Evolutionary conservation across 1,140 invertebrate genomes (phyloP), one percentile per base, ranked within the genome.

Genomic region (Caenorhabditis brenneri): DNA sequence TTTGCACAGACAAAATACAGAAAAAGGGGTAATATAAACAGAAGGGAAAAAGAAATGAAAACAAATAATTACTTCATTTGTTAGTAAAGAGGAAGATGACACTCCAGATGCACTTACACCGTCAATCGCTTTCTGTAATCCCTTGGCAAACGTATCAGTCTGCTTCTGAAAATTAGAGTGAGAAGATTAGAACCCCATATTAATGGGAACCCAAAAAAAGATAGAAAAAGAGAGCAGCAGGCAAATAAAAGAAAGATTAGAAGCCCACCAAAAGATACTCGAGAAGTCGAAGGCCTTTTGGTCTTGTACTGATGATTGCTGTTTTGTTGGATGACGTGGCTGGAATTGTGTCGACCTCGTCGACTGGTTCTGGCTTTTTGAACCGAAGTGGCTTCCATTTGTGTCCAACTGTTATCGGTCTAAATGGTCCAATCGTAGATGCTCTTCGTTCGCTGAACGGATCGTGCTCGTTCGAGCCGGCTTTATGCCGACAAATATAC

Each of bases 371-470:
- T 27, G 65, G 65, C 22, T 74, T 74, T 22, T 74, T 74, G 65
- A 74, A 74, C 24, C 69, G 65, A 24, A 65, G 82, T 24, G 82
- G 82, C 69, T 80, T 79, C 58, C 69, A 83, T 27, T 65, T 83
- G 79, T 53, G 48, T 46, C 69, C 49, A 74, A 74, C 65, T 39
- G 69, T 65, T 10, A 83, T 69, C 42, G 69, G 69, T 53, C 82
- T 65, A 65, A 83, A 83, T 46, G 82, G 82, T 58, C 69, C 82
- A 80, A 83, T 83, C 69, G 82, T 83, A 74, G 65, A 74, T 42
- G 69, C 74, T 79, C 78, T 80, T 65, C 49, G 69, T 83, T 51
- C 69, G 69, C 48, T 80, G 79, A 80, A 58, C 51, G 48, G 79
- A 80, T 53, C 51, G 65, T 74, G 65, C 65, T 74, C 65, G 65